phyloP scores from a whole-genome alignment of 1,140 invertebrate species.

The Stratiolaelaps scimitus region DNA sequence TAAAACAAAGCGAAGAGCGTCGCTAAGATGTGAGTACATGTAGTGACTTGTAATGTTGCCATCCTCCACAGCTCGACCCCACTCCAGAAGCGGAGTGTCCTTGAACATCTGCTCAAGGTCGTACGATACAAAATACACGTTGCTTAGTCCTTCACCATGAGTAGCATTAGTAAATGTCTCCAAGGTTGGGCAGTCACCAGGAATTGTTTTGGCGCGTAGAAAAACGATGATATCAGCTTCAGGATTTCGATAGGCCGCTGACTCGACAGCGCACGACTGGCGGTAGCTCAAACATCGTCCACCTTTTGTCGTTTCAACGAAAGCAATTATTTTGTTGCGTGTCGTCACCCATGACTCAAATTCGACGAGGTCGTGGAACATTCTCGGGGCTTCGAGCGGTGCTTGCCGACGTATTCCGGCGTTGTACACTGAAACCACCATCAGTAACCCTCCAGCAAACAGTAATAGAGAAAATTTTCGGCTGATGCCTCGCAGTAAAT shows the following conservation, averaged over 20 bases:
- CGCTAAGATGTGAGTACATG: neutral
- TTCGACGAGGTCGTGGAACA: neutral
- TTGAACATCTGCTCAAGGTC: neutral
- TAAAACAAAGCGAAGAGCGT: neutral
- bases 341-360: neutral
- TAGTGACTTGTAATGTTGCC: neutral
- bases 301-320: neutral
- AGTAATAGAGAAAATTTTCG: too few relatives aligned
- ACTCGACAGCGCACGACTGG: constrained; percentile 9
- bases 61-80: neutral
- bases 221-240: neutral
- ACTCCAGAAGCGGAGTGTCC: neutral
- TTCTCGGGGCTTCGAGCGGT: too few relatives aligned
- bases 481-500: too few relatives aligned
- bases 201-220: neutral
- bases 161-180: neutral
- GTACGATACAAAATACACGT: neutral
- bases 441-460: too few relatives aligned
- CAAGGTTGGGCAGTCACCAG: neutral
- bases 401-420: too few relatives aligned
- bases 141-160: neutral
- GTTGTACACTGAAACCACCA: too few relatives aligned
- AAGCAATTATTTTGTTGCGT: neutral
- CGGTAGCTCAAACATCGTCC: neutral
- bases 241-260: neutral